Base-by-base conservation (phyloP, 2,888 invertebrate species). In the Argyra leucocephala region DNA sequence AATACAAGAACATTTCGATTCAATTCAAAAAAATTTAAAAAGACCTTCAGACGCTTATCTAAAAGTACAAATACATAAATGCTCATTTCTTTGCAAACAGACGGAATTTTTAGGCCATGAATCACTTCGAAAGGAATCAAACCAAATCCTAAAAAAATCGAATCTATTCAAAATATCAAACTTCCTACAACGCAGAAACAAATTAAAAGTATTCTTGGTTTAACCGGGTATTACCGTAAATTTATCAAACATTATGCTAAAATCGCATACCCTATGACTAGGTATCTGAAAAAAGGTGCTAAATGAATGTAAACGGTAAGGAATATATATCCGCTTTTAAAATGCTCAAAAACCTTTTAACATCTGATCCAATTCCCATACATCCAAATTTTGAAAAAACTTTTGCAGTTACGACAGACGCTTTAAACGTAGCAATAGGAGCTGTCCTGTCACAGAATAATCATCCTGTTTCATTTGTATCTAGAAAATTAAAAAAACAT, bases 381-480 rank as follows among this genome's bases (percentile, higher is more conserved):
- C 22, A 24, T 36, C 64, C 61, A 15, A 24, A 76, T 64, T 77
- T 76, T 61, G 63, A 65, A 0, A 67, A 73, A 67, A 63, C 68
- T 18, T 75, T 75, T 63, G 64, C 67, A n/a, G 18, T 75, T n/a
- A 72, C 72, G 1, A 74, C 74, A 0, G 75, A 75, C 64, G 74
- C 75, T 0, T 67, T 67, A 12, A 65, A 71, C 24, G 67, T 26
- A 12, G 74, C 73, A 0, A 31, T 73, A 7, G 74, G 73, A 0
- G 70, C 67, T 5, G 70, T 75, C 7, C 62, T 68, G 23, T 66
- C 67, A 0, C 69, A 67, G 48, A 60, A 62, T 57, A 60, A 62
- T 10, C 67, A 63, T 57, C 64, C 65, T 12, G 57, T 66, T 23
- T 65, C 63, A 23, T 67, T 57, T 61, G 63, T 66, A 22, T 60